Evolutionary conservation across 2,888 invertebrate genomes (phyloP).

Genomic region (Conistra vaccinii): DNA sequence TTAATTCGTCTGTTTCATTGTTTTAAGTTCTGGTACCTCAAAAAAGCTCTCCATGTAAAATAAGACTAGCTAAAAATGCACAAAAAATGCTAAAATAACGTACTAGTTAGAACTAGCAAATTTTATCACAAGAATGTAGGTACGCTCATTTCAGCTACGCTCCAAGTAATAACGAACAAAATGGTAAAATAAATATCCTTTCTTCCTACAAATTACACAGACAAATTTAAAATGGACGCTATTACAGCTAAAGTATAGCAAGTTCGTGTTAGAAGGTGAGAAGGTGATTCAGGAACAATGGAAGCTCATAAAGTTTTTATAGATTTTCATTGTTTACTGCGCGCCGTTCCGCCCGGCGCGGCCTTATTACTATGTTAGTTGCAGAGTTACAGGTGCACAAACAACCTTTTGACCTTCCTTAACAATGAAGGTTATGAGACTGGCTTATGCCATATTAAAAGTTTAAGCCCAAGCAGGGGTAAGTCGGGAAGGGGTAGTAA

Average conservation of each 20-base stretch:
- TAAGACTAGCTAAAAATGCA: background rate
- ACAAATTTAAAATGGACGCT: conserved; percentile 37
- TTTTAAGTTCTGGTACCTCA: background rate
- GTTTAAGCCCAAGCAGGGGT: background rate
- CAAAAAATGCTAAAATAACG: background rate
- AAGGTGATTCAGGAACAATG: conserved; percentile 63
- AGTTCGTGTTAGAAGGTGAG: conserved; percentile 52
- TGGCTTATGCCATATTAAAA: background rate
- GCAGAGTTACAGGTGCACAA: conserved; percentile 43
- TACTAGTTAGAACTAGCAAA: background rate
- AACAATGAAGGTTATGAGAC: conserved; percentile 18
- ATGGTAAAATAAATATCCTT: conserved; percentile 25
- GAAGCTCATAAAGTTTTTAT: conserved; percentile 72
- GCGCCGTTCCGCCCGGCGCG: conserved; percentile 49
- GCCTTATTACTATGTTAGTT: conserved; percentile 65
- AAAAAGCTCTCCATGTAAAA: background rate
- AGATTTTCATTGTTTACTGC: conserved; percentile 68
- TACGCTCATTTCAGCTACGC: background rate
- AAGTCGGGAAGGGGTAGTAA: too few species aligned
- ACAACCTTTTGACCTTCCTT: conserved; percentile 23
- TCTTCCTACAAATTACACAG: conserved; percentile 20
- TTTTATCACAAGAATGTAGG: background rate
- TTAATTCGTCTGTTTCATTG: background rate
- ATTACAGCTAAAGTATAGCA: conserved; percentile 31
- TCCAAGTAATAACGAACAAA: conserved; percentile 8